Evolutionary conservation across 2,888 invertebrate genomes (phyloP).

Genomic region (Fragum whitleyi): DNA sequence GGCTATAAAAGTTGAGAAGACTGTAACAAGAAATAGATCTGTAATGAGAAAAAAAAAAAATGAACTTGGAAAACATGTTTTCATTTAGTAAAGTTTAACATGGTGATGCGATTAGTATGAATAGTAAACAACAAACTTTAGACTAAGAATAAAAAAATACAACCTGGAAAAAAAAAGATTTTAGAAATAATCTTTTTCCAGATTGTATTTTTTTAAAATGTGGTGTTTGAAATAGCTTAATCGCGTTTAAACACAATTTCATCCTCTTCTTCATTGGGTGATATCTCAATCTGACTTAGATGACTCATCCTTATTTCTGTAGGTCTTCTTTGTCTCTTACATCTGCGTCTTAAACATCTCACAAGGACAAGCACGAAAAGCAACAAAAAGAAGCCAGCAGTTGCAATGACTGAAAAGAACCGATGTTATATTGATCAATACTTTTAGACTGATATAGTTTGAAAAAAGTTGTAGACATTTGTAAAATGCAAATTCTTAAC

Average conservation of each 20-base stretch:
- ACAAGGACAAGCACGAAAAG: background rate
- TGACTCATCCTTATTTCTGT: background rate
- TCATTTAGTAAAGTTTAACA: background rate
- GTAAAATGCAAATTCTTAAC: too few species aligned
- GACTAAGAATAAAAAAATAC: background rate
- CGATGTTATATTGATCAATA: background rate
- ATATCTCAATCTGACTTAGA: background rate
- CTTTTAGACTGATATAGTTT: too few species aligned
- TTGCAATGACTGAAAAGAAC: background rate
- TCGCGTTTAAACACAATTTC: background rate
- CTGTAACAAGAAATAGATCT: background rate
- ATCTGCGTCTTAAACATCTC: background rate
- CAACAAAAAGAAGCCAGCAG: background rate
- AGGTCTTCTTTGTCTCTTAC: background rate
- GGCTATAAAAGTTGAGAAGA: background rate
- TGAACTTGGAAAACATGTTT: background rate
- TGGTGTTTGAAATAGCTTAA: background rate
- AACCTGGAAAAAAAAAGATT: background rate
- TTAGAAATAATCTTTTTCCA: background rate
- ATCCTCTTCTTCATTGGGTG: background rate
- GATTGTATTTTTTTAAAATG: background rate
- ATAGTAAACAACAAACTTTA: background rate
- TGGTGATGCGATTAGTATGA: background rate
- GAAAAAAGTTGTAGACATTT: too few species aligned
- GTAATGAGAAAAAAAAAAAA: background rate